Evolutionary conservation across 2,113 vertebrate genomes (phyloP).

Genomic region (Vireo altiloquus): DNA sequence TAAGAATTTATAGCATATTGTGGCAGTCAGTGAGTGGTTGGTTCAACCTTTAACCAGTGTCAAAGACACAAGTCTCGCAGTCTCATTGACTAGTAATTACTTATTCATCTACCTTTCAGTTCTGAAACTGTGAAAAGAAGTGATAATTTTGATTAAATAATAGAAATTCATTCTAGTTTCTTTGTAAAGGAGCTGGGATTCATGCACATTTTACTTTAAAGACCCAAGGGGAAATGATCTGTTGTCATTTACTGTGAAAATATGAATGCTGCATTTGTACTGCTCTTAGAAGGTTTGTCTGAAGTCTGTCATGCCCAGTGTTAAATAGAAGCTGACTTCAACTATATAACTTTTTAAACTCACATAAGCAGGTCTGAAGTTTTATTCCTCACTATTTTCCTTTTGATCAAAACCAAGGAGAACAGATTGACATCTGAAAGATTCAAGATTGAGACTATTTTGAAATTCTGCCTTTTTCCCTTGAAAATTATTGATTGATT

Average conservation of each 20-base stretch:
- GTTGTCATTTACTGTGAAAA: conserved; percentile 9
- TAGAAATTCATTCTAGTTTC: not conserved
- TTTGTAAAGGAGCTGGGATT: not conserved
- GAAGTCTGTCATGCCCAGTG: not conserved
- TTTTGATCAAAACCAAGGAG: not conserved
- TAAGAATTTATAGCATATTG: not conserved
- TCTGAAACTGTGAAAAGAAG: not conserved
- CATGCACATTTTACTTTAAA: not conserved
- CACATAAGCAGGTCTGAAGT: not conserved
- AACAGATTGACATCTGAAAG: not conserved
- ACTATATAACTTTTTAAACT: not conserved
- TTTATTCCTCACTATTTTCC: not conserved
- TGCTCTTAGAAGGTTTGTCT: not conserved
- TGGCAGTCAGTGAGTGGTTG: not conserved
- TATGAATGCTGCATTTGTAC: not conserved
- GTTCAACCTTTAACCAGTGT: not conserved
- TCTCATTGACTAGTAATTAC: not conserved
- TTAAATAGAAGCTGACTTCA: not conserved
- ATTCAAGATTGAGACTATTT: not conserved
- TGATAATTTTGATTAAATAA: not conserved
- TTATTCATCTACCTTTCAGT: not conserved
- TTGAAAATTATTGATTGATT: conserved; percentile 28
- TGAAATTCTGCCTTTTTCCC: not conserved
- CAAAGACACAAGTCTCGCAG: not conserved
- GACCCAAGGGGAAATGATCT: not conserved